Base-by-base conservation (phyloP, 2,888 invertebrate genomes). In the Conus canariensis region DNA sequence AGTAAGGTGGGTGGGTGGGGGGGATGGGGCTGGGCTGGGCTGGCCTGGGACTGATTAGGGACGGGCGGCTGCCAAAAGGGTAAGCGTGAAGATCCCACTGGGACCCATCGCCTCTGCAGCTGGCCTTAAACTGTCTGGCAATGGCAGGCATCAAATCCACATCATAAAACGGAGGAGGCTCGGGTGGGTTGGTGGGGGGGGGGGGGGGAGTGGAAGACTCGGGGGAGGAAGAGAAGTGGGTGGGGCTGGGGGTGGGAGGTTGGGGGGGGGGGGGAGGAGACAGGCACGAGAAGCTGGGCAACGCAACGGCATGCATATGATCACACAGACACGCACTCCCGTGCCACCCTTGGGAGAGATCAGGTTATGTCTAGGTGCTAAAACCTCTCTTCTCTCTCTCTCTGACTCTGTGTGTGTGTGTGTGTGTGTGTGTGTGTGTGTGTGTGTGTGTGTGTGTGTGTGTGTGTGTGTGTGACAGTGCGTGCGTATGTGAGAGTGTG, bases 61-160 rank as follows among this genome's bases (percentile, higher is more conserved):
- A 80, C 30, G 77, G 77, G 30, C 30, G 77, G 30, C 77, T 80
- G 77, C 30, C 77, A 80, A 30, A 80, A 80, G 77, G 77, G 77
- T 80, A 80, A 30, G 22, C 30, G 77, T 30, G 77, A 30, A 80
- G 16, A 59, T 59, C 85, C 58, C 85, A 58, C 85, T 58, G 77
- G 77, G 77, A 80, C 77, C 30, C 77, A 10, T 80, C 77, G 30
- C 77, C 77, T 30, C 14, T 14, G 77, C 77, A 80, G 77, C 30
- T 85, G 59, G 58, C 22, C n/a, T n/a, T n/a, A 19, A 10, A 59
- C 58, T 59, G 58, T 80, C 77, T 80, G 30, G 10, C 30, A 80
- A 10, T 80, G 77, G 77, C 8, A 80, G 77, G 77, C 77, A 80
- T 80, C 30, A 16, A 80, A 80, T 80, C 5, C 30, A 30, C 77